phyloP scores from a whole-genome alignment of 2,113 vertebrate genomes.

The Sander vitreus region DNA sequence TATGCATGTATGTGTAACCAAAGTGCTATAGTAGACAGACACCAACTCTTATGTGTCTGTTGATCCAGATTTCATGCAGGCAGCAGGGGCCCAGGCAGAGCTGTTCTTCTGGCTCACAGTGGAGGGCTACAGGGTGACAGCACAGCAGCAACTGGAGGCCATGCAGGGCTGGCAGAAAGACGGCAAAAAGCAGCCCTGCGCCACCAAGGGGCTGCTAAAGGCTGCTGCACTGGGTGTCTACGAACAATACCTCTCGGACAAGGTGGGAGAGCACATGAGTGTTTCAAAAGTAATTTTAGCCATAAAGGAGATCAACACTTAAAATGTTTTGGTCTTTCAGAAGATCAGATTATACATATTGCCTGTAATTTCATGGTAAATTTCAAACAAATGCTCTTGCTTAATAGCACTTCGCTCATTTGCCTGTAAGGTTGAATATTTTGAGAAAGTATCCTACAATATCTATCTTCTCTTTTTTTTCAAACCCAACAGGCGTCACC shows the following conservation, averaged over 20 bases:
- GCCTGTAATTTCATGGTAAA: background rate
- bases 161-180: slow-evolving; percentile 90
- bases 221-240: slow-evolving; percentile 96
- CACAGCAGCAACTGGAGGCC: slow-evolving; percentile 96
- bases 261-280: slow-evolving; percentile 65
- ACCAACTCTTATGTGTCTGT: slow-evolving; percentile 9
- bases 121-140: slow-evolving; percentile 98
- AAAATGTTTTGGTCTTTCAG: background rate
- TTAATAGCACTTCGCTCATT: background rate
- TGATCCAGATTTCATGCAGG: slow-evolving; percentile 97
- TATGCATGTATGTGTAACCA: slow-evolving; percentile 1
- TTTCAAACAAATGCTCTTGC: background rate
- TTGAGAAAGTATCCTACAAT: background rate
- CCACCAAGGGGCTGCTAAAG: slow-evolving; percentile 94
- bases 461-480: background rate
- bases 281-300: background rate
- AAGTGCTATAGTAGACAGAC: background rate
- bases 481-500: slow-evolving; percentile 90
- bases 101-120: slow-evolving; percentile 99
- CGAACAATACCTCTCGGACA: slow-evolving; percentile 97
- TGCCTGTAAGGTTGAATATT: background rate
- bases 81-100: slow-evolving; percentile 95
- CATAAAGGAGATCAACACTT: background rate
- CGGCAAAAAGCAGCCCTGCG: slow-evolving; percentile 91
- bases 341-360: too few relatives aligned